Evolutionary conservation across 2,888 invertebrate genomes (phyloP), one percentile per base, ranked within the genome.

Genomic region (Gnatocerus cornutus): DNA sequence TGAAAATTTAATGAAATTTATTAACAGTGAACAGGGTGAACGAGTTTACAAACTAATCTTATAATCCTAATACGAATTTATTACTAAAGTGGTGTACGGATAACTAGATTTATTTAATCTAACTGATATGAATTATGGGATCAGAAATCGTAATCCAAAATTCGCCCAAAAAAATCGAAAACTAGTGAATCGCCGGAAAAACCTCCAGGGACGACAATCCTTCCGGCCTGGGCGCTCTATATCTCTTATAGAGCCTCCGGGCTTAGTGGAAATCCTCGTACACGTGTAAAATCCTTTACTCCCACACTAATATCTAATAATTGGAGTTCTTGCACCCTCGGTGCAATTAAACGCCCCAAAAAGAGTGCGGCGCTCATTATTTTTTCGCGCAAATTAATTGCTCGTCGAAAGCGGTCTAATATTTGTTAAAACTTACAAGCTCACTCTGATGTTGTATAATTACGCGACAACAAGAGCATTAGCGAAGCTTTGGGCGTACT

Each of bases 391-490:
- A 63, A 63, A 63, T 53, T 63, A 63, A 63, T 63, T 52, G 53
- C 52, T 46, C 48, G 59, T 59, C 59, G 53, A 53, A 67, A 61
- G 27, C 56, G 30, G 13, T 65, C 37, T 56, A 30, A 45, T 46
- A 21, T 21, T 21, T 21, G 21, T 21, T 21, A 21, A 21, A 21
- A 21, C 21, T 21, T 21, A 21, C 48, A 46, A 33, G 46, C 48
- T 61, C 37, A 66, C 41, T 45, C n/a, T 33, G 41, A 69, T 69
- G 64, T 64, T 65, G 71, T 65, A 69, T 73, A 71, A 73, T 73
- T 73, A 73, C 67, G 69, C 67, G 71, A 73, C 69, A 73, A 73
- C 73, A 67, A 56, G 68, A 53, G 68, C 73, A 69, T 71, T 73
- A 71, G 69, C 62, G 69, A 56, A 59, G 68, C 70, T 70, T 61